These are phyloP conservation scores for Pharmacophagus antenor DNA, from an alignment of 2,888 invertebrate species.

Conservation along the genomic window DNA sequence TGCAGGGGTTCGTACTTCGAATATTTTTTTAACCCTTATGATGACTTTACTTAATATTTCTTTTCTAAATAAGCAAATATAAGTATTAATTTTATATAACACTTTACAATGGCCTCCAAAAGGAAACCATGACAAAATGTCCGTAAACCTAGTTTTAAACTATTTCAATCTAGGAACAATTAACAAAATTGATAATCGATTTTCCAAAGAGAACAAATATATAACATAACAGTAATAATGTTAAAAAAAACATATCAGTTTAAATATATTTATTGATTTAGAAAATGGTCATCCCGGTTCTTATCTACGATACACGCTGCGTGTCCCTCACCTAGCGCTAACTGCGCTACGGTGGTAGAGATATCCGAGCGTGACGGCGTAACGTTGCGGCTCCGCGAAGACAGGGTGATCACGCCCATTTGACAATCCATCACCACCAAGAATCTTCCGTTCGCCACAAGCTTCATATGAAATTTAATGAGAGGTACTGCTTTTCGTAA, in stretches of 20 bases:
- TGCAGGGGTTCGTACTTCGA: no score
- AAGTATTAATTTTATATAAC: no score
- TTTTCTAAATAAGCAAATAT: no score
- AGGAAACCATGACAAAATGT: no score
- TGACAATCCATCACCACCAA: constrained; percentile 60
- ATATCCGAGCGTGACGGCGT: constrained; percentile 48
- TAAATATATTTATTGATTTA: constrained; percentile 31
- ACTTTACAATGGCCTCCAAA: no score
- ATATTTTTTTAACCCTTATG: no score
- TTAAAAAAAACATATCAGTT: constrained; percentile 16
- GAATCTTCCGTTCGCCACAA: constrained; percentile 49
- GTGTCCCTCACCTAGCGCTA: constrained; percentile 48
- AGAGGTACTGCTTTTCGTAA: constrained; percentile 45
- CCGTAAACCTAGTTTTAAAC: no score
- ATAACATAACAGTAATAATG: not conserved
- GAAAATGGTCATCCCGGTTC: constrained; percentile 42
- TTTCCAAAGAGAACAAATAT: no score
- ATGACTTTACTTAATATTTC: no score
- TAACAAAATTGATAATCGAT: no score
- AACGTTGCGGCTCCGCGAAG: constrained; percentile 33
- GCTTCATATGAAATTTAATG: constrained; percentile 56
- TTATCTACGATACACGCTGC: constrained; percentile 47
- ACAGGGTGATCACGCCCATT: constrained; percentile 36
- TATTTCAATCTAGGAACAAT: no score
- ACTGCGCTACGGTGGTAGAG: constrained; percentile 35